Evolutionary conservation across 2,113 vertebrate species (phyloP), one percentile per base, ranked within the genome.

Genomic region (Phylloscopus trochiloides): DNA sequence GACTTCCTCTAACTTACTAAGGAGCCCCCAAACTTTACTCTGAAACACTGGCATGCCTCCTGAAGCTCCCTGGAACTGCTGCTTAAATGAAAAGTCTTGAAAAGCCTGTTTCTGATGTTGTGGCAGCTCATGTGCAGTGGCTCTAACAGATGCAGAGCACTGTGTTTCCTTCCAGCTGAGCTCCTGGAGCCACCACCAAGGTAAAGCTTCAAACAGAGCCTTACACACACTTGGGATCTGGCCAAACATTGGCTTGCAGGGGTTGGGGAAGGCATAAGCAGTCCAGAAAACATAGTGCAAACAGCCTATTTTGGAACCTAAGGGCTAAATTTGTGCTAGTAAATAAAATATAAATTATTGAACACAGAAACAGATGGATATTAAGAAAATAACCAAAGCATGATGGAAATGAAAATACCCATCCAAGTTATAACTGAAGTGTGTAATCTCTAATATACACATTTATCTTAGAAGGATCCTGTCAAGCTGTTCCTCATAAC

Each of bases 351-450:
- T 70, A 81, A 86, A 93, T 88, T 88, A 76, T 38, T 55, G 67
- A 90, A 82, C 67, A 76, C 32, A 79, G 81, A 95, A 94, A 88
- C 51, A 90, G 90, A 94, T 94, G 91, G 93, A 52, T 81, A 93
- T 96, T 96, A 95, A 84, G 38, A 78, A 97, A 93, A 79, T 55
- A 95, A 92, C 61, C 19, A 84, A 95, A 86, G 90, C 88, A 76
- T 17, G n/a, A 43, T 59, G 20, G 18, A 79, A 93, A 74, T 38
- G 22, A 86, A 91, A 84, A 97, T 51, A 83, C 25, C 51, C 61
- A 72, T 77, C 31, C 0, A 12, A 78, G 89, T 66, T 50, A n/a
- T 29, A 72, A 80, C 50, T 86, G 48, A 42, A 83, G 78, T 84
- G 58, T 66, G 26, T 90, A 95, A 91, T 85, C 72, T 54, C 67